phyloP scores from a whole-genome alignment of 2,888 invertebrate genomes.

The Himalopsyche japonica region DNA sequence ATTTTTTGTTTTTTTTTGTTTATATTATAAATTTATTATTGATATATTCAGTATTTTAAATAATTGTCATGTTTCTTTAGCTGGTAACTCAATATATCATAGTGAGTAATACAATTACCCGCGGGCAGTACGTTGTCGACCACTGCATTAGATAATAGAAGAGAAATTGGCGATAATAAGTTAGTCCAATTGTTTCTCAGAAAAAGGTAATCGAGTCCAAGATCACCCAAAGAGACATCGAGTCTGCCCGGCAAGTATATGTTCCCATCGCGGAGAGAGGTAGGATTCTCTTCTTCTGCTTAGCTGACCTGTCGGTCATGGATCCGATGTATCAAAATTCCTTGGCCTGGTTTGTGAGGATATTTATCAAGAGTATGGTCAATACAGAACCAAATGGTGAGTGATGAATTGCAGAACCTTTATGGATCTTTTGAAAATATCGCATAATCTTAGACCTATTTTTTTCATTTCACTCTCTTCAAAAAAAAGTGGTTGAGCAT shows the following conservation, averaged over 20 bases:
- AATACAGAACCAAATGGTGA: slow-evolving; percentile 68
- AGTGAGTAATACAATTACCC: too few species aligned
- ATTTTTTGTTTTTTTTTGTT: too few species aligned
- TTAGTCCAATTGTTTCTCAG: slow-evolving; percentile 47
- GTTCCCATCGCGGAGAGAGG: slow-evolving; percentile 84
- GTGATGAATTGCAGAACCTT: too few species aligned
- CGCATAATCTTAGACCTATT: too few species aligned
- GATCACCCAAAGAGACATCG: slow-evolving; percentile 74
- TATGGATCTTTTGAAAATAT: too few species aligned
- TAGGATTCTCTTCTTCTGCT: slow-evolving; percentile 78
- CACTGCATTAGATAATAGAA: neutral
- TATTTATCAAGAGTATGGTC: slow-evolving; percentile 75
- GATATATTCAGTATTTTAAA: too few species aligned
- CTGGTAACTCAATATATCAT: too few species aligned
- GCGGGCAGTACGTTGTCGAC: too few species aligned
- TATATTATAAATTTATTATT: too few species aligned
- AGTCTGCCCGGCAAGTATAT: slow-evolving; percentile 80
- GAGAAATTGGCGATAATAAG: neutral
- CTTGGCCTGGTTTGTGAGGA: slow-evolving; percentile 82
- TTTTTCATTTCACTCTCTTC: too few species aligned
- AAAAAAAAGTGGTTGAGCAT: too few species aligned
- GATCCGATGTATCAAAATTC: slow-evolving; percentile 92
- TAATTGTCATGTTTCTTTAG: too few species aligned
- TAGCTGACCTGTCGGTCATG: slow-evolving; percentile 79
- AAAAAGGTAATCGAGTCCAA: slow-evolving; percentile 81